These are phyloP conservation scores for Pteropus alecto DNA, from an alignment of 2,113 vertebrate genomes.

Conservation along the genomic window DNA sequence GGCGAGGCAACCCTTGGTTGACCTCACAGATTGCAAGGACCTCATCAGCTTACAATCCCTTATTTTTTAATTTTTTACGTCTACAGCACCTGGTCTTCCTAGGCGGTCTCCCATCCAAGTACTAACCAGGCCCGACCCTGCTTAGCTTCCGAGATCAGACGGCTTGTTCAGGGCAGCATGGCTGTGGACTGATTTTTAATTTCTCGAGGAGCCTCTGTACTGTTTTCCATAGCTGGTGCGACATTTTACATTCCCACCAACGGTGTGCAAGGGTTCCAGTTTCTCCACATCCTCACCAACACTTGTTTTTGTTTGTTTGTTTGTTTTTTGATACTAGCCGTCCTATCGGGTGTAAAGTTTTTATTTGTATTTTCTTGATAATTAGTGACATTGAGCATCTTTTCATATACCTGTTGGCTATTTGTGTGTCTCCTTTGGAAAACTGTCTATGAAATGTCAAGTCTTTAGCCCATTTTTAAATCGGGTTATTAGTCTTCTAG, in stretches of 20 bases:
- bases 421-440: background rate
- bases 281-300: background rate
- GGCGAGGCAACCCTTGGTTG: too few relatives aligned
- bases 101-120: too few relatives aligned
- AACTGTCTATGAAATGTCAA: background rate
- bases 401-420: background rate
- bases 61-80: too few relatives aligned
- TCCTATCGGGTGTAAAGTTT: background rate
- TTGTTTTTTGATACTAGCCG: background rate
- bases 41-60: too few relatives aligned
- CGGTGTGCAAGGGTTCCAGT: rapidly evolving
- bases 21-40: too few relatives aligned
- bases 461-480: background rate
- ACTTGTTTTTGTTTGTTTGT: background rate
- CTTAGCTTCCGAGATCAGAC: too few relatives aligned
- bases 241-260: background rate
- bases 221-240: background rate
- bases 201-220: background rate
- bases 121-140: too few relatives aligned
- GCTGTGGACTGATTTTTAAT: background rate
- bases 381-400: background rate
- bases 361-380: background rate
- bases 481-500: background rate
- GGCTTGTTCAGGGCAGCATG: too few relatives aligned
- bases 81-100: too few relatives aligned